Evolutionary conservation across 2,113 vertebrate genomes (phyloP).

Genomic region (Xyrauchen texanus): DNA sequence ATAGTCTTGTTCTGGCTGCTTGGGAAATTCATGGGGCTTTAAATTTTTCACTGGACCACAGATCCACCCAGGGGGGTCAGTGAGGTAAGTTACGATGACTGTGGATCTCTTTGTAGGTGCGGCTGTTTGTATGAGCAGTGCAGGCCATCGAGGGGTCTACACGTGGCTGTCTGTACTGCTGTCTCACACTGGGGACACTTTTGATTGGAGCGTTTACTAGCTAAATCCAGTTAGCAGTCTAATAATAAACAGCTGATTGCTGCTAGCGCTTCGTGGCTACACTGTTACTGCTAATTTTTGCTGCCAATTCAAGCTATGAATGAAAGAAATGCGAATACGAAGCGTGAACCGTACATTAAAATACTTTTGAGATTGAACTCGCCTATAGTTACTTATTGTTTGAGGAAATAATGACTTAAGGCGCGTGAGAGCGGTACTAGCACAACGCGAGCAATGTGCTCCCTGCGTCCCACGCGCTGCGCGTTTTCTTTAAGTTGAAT

Average conservation of each 20-base stretch:
- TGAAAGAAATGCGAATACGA: neutral
- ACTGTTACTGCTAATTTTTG: constrained; percentile 9
- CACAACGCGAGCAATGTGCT: constrained; percentile 17
- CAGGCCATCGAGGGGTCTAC: constrained; percentile 11
- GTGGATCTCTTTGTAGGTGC: neutral
- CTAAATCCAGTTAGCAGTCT: constrained; percentile 49
- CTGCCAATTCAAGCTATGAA: neutral
- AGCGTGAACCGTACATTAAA: neutral
- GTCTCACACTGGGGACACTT: constrained; percentile 5
- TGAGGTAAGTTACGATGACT: constrained; percentile 36
- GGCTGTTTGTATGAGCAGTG: neutral
- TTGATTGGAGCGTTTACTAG: constrained; percentile 42
- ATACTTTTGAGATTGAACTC: too few relatives aligned
- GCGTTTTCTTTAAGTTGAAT: constrained; percentile 35
- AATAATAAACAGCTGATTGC: constrained; percentile 55
- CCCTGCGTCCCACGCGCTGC: neutral
- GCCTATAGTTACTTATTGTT: neutral
- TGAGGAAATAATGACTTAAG: neutral
- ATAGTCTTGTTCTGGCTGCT: constrained; percentile 26
- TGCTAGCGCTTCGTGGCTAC: constrained; percentile 12
- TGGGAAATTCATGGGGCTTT: constrained; percentile 31
- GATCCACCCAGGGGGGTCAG: neutral
- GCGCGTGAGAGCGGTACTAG: neutral
- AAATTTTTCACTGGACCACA: constrained; percentile 28
- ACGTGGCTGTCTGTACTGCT: constrained; percentile 39